phyloP scores from a whole-genome alignment of 2,113 vertebrate species.

The Percopsis transmontana region DNA sequence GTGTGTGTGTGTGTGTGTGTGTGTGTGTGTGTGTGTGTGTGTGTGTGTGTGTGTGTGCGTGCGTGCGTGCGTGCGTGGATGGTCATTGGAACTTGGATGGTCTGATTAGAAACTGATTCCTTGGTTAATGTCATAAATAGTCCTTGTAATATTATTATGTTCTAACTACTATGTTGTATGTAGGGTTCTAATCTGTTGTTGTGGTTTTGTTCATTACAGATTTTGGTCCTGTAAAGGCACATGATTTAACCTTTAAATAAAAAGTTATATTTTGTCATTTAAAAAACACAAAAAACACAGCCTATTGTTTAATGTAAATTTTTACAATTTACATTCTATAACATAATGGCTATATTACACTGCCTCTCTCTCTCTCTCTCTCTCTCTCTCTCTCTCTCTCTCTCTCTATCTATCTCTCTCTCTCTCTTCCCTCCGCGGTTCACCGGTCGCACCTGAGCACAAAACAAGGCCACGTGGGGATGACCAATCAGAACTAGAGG shows the following conservation, averaged over 20 bases:
- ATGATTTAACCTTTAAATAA: too few relatives aligned
- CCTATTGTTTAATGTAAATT: background rate
- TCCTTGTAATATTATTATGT: too few relatives aligned
- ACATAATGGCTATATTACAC: background rate
- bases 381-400: background rate
- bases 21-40: background rate
- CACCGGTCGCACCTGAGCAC: slow-evolving; percentile 36
- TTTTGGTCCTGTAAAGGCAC: too few relatives aligned
- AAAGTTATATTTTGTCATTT: too few relatives aligned
- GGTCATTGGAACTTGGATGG: background rate
- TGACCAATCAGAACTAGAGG: slow-evolving; percentile 55
- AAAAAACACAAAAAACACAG: too few relatives aligned
- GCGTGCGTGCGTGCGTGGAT: background rate
- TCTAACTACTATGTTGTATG: too few relatives aligned
- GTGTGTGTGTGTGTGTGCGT: background rate
- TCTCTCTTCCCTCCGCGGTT: background rate
- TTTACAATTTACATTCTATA: background rate
- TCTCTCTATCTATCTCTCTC: background rate
- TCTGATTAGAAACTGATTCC: too few relatives aligned
- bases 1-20: background rate
- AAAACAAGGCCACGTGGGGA: slow-evolving; percentile 49
- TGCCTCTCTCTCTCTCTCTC: background rate
- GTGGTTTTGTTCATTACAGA: too few relatives aligned
- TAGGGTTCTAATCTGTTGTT: too few relatives aligned
- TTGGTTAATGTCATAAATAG: too few relatives aligned